These are phyloP conservation scores for Caenorhabditis remanei DNA, from an alignment of 1,140 invertebrate genomes.

Conservation along the genomic window DNA sequence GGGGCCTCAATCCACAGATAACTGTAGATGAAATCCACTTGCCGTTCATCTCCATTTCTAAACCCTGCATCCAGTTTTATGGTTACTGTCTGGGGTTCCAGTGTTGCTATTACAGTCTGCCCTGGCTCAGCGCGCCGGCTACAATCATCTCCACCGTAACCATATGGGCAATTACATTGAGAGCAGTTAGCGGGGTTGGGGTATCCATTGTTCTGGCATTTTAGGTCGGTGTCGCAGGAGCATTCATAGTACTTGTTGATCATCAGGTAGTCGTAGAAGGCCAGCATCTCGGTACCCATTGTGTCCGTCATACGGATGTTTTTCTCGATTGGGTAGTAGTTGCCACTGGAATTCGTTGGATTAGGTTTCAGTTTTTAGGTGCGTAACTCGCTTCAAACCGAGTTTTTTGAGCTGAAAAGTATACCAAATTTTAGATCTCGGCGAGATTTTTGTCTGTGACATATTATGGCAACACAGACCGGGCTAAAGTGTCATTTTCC, in stretches of 20 bases:
- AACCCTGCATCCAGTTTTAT: not conserved
- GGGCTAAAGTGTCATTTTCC: too few species aligned
- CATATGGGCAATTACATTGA: constrained; percentile 11
- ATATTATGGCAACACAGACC: too few species aligned
- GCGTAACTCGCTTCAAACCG: too few species aligned
- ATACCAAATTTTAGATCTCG: too few species aligned
- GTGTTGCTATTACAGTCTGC: not conserved
- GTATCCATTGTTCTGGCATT: not conserved
- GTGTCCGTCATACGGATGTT: not conserved
- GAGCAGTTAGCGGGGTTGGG: constrained; percentile 7
- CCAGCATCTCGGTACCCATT: not conserved
- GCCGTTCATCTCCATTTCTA: not conserved
- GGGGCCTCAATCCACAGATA: constrained; percentile 14
- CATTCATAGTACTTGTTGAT: constrained; percentile 36
- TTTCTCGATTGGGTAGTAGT: not conserved
- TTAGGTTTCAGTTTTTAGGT: not conserved
- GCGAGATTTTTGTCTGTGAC: too few species aligned
- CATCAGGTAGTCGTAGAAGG: constrained; percentile 29
- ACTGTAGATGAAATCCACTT: not conserved
- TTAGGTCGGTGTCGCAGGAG: not conserved
- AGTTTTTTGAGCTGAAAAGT: too few species aligned
- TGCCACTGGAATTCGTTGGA: not conserved
- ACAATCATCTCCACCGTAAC: constrained; percentile 14
- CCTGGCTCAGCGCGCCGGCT: constrained; percentile 1
- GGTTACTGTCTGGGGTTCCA: not conserved